Conservation (phyloP, 2,888 invertebrate species). For the Oeneis ivallda region DNA sequence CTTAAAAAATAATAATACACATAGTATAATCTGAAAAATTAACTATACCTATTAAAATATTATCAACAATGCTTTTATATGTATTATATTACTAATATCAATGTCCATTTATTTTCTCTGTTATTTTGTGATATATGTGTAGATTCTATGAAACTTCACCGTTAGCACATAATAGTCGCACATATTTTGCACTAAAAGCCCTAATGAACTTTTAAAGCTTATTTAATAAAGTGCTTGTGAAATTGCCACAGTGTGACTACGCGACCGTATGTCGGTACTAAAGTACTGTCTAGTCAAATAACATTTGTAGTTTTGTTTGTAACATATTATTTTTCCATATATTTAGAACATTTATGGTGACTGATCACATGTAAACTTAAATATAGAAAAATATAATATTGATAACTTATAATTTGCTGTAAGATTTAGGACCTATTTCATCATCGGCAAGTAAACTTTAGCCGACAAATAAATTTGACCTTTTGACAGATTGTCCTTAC, state of each 20-base stretch:
- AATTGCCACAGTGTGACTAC: slow-evolving; percentile 62
- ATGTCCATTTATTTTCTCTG: slow-evolving; percentile 9
- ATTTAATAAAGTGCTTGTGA: slow-evolving; percentile 53
- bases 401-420: slow-evolving; percentile 38
- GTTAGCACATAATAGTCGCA: slow-evolving; percentile 14
- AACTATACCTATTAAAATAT: slow-evolving; percentile 8
- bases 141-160: slow-evolving; percentile 1
- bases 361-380: slow-evolving; percentile 40
- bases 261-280: slow-evolving; percentile 67
- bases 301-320: slow-evolving; percentile 72
- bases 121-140: slow-evolving; percentile 13
- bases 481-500: no score
- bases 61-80: slow-evolving; percentile 10
- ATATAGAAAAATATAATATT: slow-evolving; percentile 35
- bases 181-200: slow-evolving; percentile 53
- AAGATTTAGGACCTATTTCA: no score
- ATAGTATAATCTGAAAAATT: slow-evolving; percentile 5
- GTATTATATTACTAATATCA: slow-evolving; percentile 11
- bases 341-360: slow-evolving; percentile 45
- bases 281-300: slow-evolving; percentile 80
- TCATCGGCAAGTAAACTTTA: no score
- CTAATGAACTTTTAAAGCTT: slow-evolving; percentile 58
- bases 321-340: slow-evolving; percentile 57
- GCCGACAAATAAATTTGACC: no score
- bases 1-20: neutral